Evolutionary conservation across 1,140 invertebrate genomes (phyloP).

Genomic region (Anadara kagoshimensis): DNA sequence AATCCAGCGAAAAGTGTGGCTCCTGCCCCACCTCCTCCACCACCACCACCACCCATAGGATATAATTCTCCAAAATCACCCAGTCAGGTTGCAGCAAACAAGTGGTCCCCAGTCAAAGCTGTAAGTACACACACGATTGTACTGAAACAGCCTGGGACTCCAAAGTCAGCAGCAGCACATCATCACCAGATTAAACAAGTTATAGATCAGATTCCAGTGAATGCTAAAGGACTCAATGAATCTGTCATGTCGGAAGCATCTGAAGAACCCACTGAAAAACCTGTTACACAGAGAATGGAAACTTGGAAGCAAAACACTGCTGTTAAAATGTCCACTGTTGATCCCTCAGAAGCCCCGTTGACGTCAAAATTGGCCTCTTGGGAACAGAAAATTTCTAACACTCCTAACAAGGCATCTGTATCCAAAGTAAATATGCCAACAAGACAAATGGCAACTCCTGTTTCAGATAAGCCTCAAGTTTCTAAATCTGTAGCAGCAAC

Average conservation of each 20-base stretch:
- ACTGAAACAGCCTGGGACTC: conserved; percentile 14
- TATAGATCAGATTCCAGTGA: conserved; percentile 33
- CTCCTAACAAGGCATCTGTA: conserved; percentile 20
- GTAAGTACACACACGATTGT: not conserved
- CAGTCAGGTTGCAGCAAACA: no score
- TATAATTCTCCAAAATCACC: not conserved
- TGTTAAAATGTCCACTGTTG: conserved; percentile 21
- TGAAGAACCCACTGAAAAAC: conserved; percentile 51
- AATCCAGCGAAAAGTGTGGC: not conserved
- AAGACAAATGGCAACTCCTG: conserved; percentile 28
- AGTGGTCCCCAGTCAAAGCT: conserved; percentile 1
- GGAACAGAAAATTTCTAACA: conserved; percentile 9
- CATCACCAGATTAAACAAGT: conserved; percentile 21
- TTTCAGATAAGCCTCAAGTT: conserved; percentile 26
- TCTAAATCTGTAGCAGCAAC: not conserved
- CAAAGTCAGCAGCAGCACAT: conserved; percentile 28
- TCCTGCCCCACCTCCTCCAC: conserved; percentile 5
- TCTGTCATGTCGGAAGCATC: conserved; percentile 34
- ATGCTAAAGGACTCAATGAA: conserved; percentile 41
- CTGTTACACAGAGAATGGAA: conserved; percentile 49
- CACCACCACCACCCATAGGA: conserved; percentile 20
- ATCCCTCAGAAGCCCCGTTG: conserved; percentile 22
- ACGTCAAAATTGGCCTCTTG: conserved; percentile 5
- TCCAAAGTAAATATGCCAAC: conserved; percentile 30
- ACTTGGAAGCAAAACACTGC: conserved; percentile 40